These are phyloP conservation scores for Tetragonisca angustula DNA, from an alignment of 2,888 invertebrate genomes.

Conservation along the genomic window DNA sequence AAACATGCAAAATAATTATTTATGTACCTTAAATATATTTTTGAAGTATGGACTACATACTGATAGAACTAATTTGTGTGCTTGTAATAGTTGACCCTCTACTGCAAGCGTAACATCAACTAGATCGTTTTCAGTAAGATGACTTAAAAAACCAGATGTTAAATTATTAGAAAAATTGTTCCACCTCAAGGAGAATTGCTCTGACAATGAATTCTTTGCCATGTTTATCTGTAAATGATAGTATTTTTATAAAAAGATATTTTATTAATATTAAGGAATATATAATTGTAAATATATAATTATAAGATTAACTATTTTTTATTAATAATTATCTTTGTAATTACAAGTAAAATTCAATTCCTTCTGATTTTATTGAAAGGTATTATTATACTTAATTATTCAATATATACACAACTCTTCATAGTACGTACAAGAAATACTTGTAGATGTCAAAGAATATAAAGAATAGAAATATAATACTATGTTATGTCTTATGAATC, in stretches of 20 bases:
- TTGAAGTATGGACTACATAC: slow-evolving; percentile 85
- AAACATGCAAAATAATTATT: slow-evolving; percentile 2
- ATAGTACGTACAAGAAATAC: slow-evolving; percentile 30
- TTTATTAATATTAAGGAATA: not conserved
- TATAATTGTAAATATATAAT: not conserved
- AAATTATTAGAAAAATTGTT: slow-evolving; percentile 84
- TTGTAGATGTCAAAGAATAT: slow-evolving; percentile 29
- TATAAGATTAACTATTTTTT: not conserved
- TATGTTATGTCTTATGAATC: slow-evolving; percentile 54
- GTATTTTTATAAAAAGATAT: not conserved
- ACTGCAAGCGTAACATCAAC: slow-evolving; percentile 85
- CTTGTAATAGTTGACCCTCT: slow-evolving; percentile 83
- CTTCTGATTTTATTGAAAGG: not conserved
- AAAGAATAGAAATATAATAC: slow-evolving; percentile 42
- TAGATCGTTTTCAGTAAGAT: slow-evolving; percentile 82
- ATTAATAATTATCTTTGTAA: slow-evolving; percentile 12
- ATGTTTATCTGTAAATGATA: slow-evolving; percentile 53
- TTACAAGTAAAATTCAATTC: not conserved
- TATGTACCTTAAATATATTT: slow-evolving; percentile 81
- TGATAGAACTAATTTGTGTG: slow-evolving; percentile 84
- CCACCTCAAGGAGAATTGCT: slow-evolving; percentile 83
- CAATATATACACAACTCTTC: not conserved
- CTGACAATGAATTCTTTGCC: slow-evolving; percentile 62
- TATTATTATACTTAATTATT: slow-evolving; percentile 5
- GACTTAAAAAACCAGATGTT: slow-evolving; percentile 82